Base-by-base conservation (phyloP, 2,888 invertebrate species). In the Stenodera caucasica region DNA sequence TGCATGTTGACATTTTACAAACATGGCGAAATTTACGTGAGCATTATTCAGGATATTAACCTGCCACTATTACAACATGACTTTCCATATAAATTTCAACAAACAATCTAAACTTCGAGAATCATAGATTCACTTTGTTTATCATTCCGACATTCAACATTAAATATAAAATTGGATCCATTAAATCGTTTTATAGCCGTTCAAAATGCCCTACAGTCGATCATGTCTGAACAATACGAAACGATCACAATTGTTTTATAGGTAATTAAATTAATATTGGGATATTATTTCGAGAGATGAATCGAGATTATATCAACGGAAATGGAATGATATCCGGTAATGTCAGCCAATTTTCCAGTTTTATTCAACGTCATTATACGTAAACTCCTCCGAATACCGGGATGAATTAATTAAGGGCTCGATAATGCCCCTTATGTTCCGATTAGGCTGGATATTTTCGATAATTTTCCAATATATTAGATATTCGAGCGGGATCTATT, bases 31-130 rank as follows among this genome's bases (percentile, higher is more conserved):
- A 52, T 52, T 45, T 32, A 30, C 52, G 18, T 33, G 18, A 33
- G 32, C 33, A 52, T 30, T 32, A 52, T 29, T 52, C 33, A 32
- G 32, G 30, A 52, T 33, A 52, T 29, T 52, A 51, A 51, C 15
- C 51, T 51, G 51, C 51, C 30, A 32, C 51, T 30, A 51, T 26
- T 29, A 51, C 15, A 26, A n/a, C n/a, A n/a, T 26, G 1, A 29
- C 8, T 45, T 18, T 32, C 15, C 11, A 21, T 29, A 33, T 52
- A 21, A 52, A 32, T 30, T 26, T 15, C 21, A 29, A 33, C 30
- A 52, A 52, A 14, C 52, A 21, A 52, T 12, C 29, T 21, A 12
- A 14, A 30, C 29, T 33, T 33, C 32, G n/a, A 21, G 32, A 8
- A 30, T 18, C 21, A 45, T 29, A 8, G 9, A 45, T 45, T 45